A percentile compares a stretch with the other conserved stretches of the same genome.
Conservation (phyloP, 2,797 vertebrate species). For the Chaenodraco wilsoni region DNA sequence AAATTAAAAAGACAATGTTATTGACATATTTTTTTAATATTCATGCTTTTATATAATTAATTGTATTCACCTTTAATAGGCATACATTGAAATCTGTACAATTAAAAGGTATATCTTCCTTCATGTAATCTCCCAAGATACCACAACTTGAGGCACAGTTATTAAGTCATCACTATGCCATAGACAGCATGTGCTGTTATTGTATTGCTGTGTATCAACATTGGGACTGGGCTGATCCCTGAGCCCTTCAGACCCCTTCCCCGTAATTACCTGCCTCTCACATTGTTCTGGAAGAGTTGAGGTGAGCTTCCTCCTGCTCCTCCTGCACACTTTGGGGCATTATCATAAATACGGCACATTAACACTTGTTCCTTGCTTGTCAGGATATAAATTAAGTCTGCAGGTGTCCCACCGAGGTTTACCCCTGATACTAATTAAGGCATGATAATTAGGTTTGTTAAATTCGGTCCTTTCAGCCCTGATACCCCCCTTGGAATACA, state of each 20-base stretch:
- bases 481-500: slow-evolving; percentile 83
- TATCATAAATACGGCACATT: slow-evolving; percentile 99
- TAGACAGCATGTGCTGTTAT: slow-evolving; percentile 34
- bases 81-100: slow-evolving; percentile 11
- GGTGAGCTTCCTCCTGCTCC: slow-evolving; percentile 81
- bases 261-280: slow-evolving; percentile 84
- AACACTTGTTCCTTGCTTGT: slow-evolving; percentile 99
- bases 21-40: slow-evolving; percentile 8
- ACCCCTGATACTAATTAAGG: slow-evolving; percentile 99
- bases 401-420: slow-evolving; percentile 99
- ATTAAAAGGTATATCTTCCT: slow-evolving; percentile 15
- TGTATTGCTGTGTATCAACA: slow-evolving; percentile 67
- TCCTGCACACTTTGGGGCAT: slow-evolving; percentile 88
- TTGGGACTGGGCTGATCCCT: slow-evolving; percentile 66
- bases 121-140: slow-evolving; percentile 23
- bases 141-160: slow-evolving; percentile 33
- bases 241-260: slow-evolving; percentile 67
- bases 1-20: slow-evolving; percentile 5
- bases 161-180: slow-evolving; percentile 34
- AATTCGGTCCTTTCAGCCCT: slow-evolving; percentile 88
- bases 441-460: slow-evolving; percentile 99
- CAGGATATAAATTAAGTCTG: slow-evolving; percentile 99
- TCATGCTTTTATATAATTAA: neutral
- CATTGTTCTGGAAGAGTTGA: slow-evolving; percentile 80
- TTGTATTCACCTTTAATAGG: neutral